Percentiles rank a stretch among this genome's conserved stretches.
These are phyloP conservation scores for Callimorpha dominula DNA, from an alignment of 2,888 invertebrate genomes.

Conservation along the genomic window DNA sequence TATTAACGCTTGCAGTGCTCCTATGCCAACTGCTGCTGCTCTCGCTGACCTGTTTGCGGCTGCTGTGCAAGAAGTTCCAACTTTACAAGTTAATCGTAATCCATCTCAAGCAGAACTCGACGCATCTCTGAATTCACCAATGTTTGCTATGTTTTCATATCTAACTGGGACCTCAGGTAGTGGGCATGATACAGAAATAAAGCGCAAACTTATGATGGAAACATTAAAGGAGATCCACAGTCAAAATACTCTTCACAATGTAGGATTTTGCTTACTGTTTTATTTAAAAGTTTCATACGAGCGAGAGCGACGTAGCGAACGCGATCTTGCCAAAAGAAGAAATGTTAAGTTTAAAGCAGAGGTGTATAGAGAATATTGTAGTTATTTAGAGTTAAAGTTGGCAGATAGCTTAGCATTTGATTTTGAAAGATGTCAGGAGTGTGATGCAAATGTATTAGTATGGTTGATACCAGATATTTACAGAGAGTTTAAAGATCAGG, in stretches of 20 bases:
- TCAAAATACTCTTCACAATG: conserved; percentile 88
- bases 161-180: conserved; percentile 88
- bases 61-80: conserved; percentile 82
- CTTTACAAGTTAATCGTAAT: conserved; percentile 81
- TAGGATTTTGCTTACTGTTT: conserved; percentile 95
- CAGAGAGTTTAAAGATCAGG: conserved; percentile 94
- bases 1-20: conserved; percentile 71
- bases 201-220: conserved; percentile 92
- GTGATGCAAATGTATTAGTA: conserved; percentile 95
- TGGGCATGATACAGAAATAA: conserved; percentile 88
- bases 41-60: conserved; percentile 81
- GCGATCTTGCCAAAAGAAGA: conserved; percentile 84
- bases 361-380: conserved; percentile 96
- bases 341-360: conserved; percentile 92
- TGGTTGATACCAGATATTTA: conserved; percentile 98
- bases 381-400: conserved; percentile 91
- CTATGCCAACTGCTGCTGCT: conserved; percentile 76
- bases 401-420: conserved; percentile 92
- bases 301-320: conserved; percentile 80
- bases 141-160: conserved; percentile 96
- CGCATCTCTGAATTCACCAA: conserved; percentile 90
- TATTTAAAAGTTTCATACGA: conserved; percentile 93
- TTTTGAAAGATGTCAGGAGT: conserved; percentile 95
- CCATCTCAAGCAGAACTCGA: conserved; percentile 87
- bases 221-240: conserved; percentile 93